A percentile compares a stretch with the other conserved stretches of the same genome.
These are phyloP conservation scores for Drosophila prostipennis DNA, from an alignment of 2,888 invertebrate genomes.

Conservation along the genomic window DNA sequence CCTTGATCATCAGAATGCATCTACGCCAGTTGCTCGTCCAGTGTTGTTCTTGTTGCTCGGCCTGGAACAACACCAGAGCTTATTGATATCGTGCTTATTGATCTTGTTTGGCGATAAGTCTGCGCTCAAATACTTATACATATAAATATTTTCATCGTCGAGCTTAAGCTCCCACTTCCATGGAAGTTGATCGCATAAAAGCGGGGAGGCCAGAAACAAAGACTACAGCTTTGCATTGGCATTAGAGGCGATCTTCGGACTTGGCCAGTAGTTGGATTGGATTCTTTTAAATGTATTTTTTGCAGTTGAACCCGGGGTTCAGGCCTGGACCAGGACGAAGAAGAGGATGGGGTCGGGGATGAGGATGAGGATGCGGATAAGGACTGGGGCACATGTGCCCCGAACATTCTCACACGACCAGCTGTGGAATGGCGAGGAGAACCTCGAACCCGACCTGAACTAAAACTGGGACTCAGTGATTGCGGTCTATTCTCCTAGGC, in stretches of 20 bases:
- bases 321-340: slow-evolving; percentile 43
- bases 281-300: slow-evolving; percentile 46
- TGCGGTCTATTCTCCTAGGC: slow-evolving; percentile 61
- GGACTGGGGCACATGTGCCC: slow-evolving; percentile 67
- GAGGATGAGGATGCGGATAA: slow-evolving; percentile 15
- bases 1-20: slow-evolving; percentile 5
- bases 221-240: slow-evolving; percentile 43
- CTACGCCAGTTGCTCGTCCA: slow-evolving; percentile 11
- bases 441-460: slow-evolving; percentile 22
- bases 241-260: slow-evolving; percentile 57
- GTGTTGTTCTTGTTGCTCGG: slow-evolving; percentile 42
- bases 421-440: slow-evolving; percentile 39
- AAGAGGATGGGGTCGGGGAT: slow-evolving; percentile 5
- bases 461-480: slow-evolving; percentile 27
- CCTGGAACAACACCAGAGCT: slow-evolving; percentile 66
- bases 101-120: slow-evolving; percentile 84
- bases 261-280: slow-evolving; percentile 61
- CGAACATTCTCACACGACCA: slow-evolving; percentile 72
- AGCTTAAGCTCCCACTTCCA: slow-evolving; percentile 82
- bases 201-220: slow-evolving; percentile 40
- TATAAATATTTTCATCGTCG: slow-evolving; percentile 72
- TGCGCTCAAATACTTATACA: slow-evolving; percentile 57
- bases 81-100: slow-evolving; percentile 85
- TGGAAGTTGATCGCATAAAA: slow-evolving; percentile 78
- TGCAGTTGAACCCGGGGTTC: slow-evolving; percentile 81